Evolutionary conservation across 2,113 vertebrate genomes (phyloP).

Genomic region (Pollachius pollachius): DNA sequence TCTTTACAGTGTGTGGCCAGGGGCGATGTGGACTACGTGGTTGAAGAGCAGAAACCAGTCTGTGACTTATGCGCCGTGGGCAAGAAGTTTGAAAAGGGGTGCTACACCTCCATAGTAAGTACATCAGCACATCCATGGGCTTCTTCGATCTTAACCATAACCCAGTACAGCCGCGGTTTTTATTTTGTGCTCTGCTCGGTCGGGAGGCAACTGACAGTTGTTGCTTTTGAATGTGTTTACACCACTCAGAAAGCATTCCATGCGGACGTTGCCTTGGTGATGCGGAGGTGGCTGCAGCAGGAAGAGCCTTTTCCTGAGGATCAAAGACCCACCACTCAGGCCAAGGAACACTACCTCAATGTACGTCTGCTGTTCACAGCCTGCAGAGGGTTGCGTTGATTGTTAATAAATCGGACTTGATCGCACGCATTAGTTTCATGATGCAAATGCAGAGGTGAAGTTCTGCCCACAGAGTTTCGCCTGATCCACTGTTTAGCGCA

Average conservation of each 20-base stretch:
- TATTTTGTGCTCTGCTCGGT: neutral
- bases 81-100: slow-evolving; percentile 70
- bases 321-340: slow-evolving; percentile 49
- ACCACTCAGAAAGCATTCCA: slow-evolving; percentile 71
- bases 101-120: slow-evolving; percentile 82
- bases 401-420: too few species aligned
- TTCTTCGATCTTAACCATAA: neutral
- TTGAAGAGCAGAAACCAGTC: slow-evolving; percentile 47
- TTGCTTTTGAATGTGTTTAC: neutral
- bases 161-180: neutral
- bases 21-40: slow-evolving; percentile 27
- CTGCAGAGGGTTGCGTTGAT: too few species aligned
- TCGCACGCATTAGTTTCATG: too few species aligned
- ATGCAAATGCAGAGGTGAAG: too few species aligned
- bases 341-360: slow-evolving; percentile 64
- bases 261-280: slow-evolving; percentile 60
- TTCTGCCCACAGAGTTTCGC: too few species aligned
- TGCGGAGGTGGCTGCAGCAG: slow-evolving; percentile 60
- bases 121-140: neutral
- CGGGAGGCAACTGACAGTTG: neutral
- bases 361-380: slow-evolving; percentile 41
- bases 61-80: slow-evolving; percentile 78
- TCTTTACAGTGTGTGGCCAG: slow-evolving; percentile 67
- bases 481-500: too few species aligned
- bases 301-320: slow-evolving; percentile 53